phyloP scores from a whole-genome alignment of 2,888 invertebrate genomes.

The Neoitamus cyanurus region DNA sequence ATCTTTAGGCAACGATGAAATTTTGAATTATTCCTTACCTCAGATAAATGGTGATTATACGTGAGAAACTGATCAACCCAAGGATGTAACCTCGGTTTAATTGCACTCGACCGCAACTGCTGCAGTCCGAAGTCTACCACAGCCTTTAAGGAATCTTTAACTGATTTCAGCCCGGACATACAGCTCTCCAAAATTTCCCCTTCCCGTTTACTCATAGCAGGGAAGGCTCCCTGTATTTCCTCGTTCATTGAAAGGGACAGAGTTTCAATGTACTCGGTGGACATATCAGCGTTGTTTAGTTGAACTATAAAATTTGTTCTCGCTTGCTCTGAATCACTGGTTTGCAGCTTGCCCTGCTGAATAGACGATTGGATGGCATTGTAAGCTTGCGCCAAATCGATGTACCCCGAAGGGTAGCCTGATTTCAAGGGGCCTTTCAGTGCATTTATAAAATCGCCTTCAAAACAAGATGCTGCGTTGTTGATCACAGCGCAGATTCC shows the following conservation, averaged over 20 bases:
- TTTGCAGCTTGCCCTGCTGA: constrained; percentile 83
- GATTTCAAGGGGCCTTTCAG: constrained; percentile 77
- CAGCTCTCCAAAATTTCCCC: constrained; percentile 80
- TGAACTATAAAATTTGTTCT: constrained; percentile 80
- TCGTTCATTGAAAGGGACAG: constrained; percentile 81
- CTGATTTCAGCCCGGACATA: constrained; percentile 68
- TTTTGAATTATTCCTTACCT: no score
- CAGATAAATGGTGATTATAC: constrained; percentile 81
- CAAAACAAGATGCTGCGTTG: constrained; percentile 87
- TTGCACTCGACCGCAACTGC: constrained; percentile 81
- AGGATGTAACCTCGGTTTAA: constrained; percentile 85
- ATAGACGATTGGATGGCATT: constrained; percentile 83
- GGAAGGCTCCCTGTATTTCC: constrained; percentile 75
- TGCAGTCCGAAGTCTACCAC: constrained; percentile 84
- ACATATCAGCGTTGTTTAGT: constrained; percentile 90
- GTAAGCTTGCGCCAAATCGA: constrained; percentile 84
- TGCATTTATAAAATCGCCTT: constrained; percentile 83
- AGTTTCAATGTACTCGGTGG: constrained; percentile 90
- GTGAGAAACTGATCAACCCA: constrained; percentile 85
- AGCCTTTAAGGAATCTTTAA: constrained; percentile 68
- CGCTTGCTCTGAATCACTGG: constrained; percentile 82
- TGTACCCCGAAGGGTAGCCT: constrained; percentile 82
- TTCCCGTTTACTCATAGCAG: constrained; percentile 72
- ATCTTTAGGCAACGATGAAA: no score
- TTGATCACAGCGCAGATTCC: constrained; percentile 97